phyloP scores from a whole-genome alignment of 2,113 vertebrate species.

The Panthera leo region DNA sequence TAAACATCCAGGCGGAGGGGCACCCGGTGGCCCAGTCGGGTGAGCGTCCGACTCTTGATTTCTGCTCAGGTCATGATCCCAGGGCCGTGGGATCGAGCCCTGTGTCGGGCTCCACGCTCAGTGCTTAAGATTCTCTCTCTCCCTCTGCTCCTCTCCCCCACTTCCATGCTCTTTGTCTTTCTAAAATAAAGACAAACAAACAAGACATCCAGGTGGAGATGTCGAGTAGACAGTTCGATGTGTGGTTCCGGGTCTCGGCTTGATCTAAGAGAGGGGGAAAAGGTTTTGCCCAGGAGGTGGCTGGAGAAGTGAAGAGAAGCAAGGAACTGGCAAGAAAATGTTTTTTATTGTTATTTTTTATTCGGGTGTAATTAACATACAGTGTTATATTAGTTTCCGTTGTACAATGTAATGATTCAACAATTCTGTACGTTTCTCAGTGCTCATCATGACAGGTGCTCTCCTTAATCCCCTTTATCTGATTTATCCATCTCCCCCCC shows the following conservation, averaged over 20 bases:
- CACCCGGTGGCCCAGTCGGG: too few species aligned
- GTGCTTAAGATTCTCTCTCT: too few species aligned
- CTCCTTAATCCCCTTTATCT: neutral
- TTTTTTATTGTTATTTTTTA: neutral
- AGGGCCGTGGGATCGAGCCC: too few species aligned
- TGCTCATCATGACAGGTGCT: neutral
- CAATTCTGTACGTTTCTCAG: neutral
- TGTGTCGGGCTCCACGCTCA: too few species aligned
- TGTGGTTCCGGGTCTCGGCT: neutral
- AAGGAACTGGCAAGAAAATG: neutral
- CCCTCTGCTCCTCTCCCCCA: too few species aligned
- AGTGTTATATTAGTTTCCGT: neutral
- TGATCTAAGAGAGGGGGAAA: neutral
- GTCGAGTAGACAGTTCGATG: neutral
- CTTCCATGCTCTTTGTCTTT: too few species aligned
- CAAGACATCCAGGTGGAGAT: neutral
- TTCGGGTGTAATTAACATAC: neutral
- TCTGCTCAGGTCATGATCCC: too few species aligned
- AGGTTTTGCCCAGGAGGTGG: neutral
- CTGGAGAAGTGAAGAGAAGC: neutral
- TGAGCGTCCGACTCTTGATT: too few species aligned
- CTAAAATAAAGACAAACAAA: too few species aligned
- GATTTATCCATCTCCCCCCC: neutral
- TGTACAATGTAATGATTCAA: neutral
- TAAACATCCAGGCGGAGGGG: neutral